Percentiles rank a stretch among this genome's conserved stretches.
phyloP scores from a whole-genome alignment of 1,140 invertebrate species.

The Berghia stephanieae region DNA sequence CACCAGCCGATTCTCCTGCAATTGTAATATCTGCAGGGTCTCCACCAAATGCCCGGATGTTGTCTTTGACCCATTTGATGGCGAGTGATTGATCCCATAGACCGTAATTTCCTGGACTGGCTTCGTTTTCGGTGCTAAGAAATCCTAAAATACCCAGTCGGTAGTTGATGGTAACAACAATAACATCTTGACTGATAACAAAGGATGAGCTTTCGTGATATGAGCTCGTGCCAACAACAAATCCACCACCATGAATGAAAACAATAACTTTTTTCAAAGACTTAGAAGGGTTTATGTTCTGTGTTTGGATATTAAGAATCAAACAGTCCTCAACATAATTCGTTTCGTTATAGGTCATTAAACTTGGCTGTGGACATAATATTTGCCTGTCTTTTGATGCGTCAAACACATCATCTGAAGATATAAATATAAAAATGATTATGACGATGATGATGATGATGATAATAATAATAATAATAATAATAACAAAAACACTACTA shows the following conservation, averaged over 20 bases:
- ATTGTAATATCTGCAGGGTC: slow-evolving; percentile 46
- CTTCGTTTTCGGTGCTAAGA: slow-evolving; percentile 35
- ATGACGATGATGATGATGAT: no score
- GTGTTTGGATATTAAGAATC: slow-evolving; percentile 35
- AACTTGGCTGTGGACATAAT: no score
- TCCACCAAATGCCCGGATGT: slow-evolving; percentile 54
- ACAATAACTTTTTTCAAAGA: slow-evolving; percentile 40
- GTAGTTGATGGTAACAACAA: slow-evolving; percentile 70
- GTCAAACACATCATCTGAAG: no score
- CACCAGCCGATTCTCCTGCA: slow-evolving; percentile 53
- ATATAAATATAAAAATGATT: no score
- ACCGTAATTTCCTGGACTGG: slow-evolving; percentile 69
- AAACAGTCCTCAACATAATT: slow-evolving; percentile 45
- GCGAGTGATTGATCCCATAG: slow-evolving; percentile 88
- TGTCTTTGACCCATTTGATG: slow-evolving; percentile 77
- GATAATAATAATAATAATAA: no score
- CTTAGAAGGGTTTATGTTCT: background rate
- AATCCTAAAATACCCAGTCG: slow-evolving; percentile 67
- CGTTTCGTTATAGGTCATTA: no score
- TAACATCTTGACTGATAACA: slow-evolving; percentile 61
- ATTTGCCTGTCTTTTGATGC: no score
- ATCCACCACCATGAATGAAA: slow-evolving; percentile 51
- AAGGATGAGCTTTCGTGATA: slow-evolving; percentile 48
- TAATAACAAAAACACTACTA: no score
- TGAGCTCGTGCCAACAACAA: slow-evolving; percentile 33